Base-by-base conservation (phyloP, 2,888 invertebrate species). In the Cataglyphis livida region DNA sequence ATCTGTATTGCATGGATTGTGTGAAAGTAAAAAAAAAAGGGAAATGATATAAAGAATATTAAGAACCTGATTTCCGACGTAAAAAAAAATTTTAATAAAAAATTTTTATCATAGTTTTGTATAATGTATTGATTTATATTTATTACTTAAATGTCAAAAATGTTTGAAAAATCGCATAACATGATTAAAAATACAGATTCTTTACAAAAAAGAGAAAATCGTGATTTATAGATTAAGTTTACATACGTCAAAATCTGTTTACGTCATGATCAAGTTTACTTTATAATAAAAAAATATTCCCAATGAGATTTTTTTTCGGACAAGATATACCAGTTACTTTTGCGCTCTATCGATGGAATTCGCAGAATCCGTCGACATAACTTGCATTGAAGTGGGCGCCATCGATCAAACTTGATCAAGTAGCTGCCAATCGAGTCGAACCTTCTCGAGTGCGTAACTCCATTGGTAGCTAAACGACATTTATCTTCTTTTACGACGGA, bases 341-440 rank as follows among this genome's bases (percentile, higher is more conserved):
- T 68, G 57, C 51, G 57, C 38, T 12, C 51, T 83, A 82, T 85
- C 79, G 78, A 66, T 54, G 64, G 82, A 84, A 87, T 87, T 87
- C 83, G 83, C 73, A 82, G 87, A 85, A 83, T 66, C 75, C 64
- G 64, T 54, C 78, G 59, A 54, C 66, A 51, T 87, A 87, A 87
- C 78, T 87, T 82, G 70, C 54, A 76, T 70, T 87, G 48, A 35
- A 87, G 85, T 87, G 76, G 75, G 51, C 32, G 66, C 59, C 88
- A 88, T 88, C 85, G 81, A 88, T 88, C 89, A 85, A 89, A 84
- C 87, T 82, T 79, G 82, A 82, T 81, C 62, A 76, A 87, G 68
- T 76, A 73, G 74, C 70, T 87, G 82, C 84, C 88, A 88, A 85
- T 85, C 83, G 86, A 88, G 76, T 87, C 79, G 32, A 83, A 87